Conservation (phyloP, 2,113 vertebrate genomes). For the Ictidomys tridecemlineatus region DNA sequence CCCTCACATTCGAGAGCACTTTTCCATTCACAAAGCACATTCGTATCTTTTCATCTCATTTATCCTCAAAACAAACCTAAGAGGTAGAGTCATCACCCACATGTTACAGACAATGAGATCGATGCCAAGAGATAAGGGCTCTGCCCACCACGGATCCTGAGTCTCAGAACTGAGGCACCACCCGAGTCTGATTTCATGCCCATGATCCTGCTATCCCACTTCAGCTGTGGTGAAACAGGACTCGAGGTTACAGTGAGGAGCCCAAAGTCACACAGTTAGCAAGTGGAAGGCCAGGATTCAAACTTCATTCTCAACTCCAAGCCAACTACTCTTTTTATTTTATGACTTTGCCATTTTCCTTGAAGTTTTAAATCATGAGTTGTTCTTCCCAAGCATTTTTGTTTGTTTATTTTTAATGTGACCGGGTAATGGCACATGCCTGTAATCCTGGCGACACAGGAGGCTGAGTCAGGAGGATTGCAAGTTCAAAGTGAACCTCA, state of each 20-base stretch:
- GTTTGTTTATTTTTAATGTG: no score
- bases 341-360: not conserved
- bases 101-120: not conserved
- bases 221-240: not conserved
- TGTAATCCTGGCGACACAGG: no score
- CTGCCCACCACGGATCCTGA: rapidly evolving
- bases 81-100: not conserved
- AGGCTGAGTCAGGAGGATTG: no score
- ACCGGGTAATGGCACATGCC: no score
- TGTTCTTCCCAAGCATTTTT: not conserved
- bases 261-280: not conserved
- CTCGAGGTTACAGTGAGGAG: rapidly evolving
- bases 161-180: no score
- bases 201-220: rapidly evolving
- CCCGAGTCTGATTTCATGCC: not conserved
- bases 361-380: not conserved
- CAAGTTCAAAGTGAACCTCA: no score
- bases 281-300: not conserved
- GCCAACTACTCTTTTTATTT: not conserved
- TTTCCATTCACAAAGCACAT: slow-evolving; percentile 27
- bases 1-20: not conserved
- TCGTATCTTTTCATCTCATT: not conserved
- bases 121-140: not conserved
- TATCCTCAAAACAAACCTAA: not conserved
- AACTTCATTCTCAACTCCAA: not conserved